These are phyloP conservation scores for Phyllostomus hastatus DNA, from an alignment of 2,113 vertebrate genomes.

Conservation along the genomic window DNA sequence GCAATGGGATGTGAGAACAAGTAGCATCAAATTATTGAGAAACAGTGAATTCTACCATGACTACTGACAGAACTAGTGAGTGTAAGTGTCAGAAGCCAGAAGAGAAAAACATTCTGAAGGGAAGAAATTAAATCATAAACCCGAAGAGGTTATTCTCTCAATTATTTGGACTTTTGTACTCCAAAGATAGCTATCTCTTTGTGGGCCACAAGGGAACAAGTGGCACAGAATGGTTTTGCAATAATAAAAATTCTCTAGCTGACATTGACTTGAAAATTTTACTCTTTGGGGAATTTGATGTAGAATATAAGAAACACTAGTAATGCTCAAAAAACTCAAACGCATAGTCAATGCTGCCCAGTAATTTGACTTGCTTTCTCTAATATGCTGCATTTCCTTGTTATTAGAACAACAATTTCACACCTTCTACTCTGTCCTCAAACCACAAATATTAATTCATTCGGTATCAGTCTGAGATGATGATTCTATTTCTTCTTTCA, in stretches of 20 bases:
- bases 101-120: background rate
- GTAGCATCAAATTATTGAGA: background rate
- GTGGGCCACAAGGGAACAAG: background rate
- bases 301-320: background rate
- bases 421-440: background rate
- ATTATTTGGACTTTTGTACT: background rate
- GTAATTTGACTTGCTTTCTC: background rate
- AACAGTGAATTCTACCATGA: background rate
- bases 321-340: background rate
- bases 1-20: background rate
- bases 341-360: background rate
- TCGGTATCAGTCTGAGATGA: background rate
- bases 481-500: background rate
- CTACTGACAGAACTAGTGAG: background rate
- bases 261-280: background rate
- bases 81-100: background rate
- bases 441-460: background rate
- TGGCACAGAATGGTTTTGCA: background rate
- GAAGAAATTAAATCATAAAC: background rate
- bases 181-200: background rate
- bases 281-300: background rate
- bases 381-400: background rate
- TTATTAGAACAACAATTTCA: background rate
- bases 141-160: background rate
- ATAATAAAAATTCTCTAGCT: background rate